Base-by-base conservation (phyloP, 2,797 vertebrate genomes). In the Petrocephalus schoutedeni region DNA sequence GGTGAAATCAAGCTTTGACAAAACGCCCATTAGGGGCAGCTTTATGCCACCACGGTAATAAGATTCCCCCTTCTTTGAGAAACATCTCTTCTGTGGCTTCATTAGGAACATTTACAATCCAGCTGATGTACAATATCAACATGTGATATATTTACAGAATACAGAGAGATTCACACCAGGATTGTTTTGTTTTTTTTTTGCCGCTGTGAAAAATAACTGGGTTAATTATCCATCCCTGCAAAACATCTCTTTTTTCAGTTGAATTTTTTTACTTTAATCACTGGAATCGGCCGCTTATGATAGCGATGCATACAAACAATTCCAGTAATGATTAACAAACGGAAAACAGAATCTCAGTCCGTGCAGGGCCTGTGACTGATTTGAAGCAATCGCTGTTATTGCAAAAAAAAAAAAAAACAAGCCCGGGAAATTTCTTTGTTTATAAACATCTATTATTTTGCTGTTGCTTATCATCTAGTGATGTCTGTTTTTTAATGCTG, bases 111-210 rank as follows among this genome's bases (percentile, higher is more conserved):
- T 16, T 71, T 71, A 28, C 64, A 71, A 16, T 71, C 32, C 67
- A 41, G 67, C 4, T 74, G 19, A 80, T 49, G 71, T 77, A 45
- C 36, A 45, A 80, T 49, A 80, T 45, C 74, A 80, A 80, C 36
- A 80, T 80, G 74, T 80, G 74, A 80, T 80, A 80, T 80, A 45
- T 80, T 49, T 80, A 80, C 74, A 80, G 74, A 80, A 45, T 21
- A 49, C 74, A 80, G 8, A 6, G 36, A 4, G 16, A 80, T 1
- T 7, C 8, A 80, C 41, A 49, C 19, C 41, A 21, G 8, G 41
- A 45, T 2, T 45, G 41, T 45, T 45, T 45, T 45, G 4, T 45
- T 45, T 45, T 28, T 28, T 77, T 80, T n/a, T 77, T 41, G 19
- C 71, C n/a, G 36, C 7, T 77, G 71, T 41, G 71, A n/a, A 77